These are phyloP conservation scores for Apotomis turbidana DNA, from an alignment of 2,888 invertebrate genomes.

Conservation along the genomic window DNA sequence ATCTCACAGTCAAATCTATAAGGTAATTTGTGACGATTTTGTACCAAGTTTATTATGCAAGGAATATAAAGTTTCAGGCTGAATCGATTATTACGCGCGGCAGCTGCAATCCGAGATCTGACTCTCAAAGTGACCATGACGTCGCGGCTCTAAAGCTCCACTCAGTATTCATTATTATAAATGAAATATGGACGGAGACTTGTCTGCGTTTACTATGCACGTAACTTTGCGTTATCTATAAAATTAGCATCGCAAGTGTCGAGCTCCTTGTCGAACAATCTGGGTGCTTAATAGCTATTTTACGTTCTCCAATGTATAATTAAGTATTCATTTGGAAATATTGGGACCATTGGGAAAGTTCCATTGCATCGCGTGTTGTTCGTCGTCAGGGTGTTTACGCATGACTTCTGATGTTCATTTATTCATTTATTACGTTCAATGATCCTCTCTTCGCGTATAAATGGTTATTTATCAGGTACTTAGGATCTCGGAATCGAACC, in stretches of 20 bases:
- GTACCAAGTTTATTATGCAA: conserved; percentile 81
- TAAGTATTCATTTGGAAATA: conserved; percentile 37
- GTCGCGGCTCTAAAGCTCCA: conserved; percentile 48
- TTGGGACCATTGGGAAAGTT: conserved; percentile 37
- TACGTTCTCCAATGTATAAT: conserved; percentile 27
- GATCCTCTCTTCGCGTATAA: conserved; percentile 36
- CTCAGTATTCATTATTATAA: conserved; percentile 60
- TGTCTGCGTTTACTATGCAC: conserved; percentile 62
- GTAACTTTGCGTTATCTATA: conserved; percentile 72
- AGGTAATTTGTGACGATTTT: conserved; percentile 82
- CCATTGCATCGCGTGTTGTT: conserved; percentile 32
- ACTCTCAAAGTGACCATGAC: conserved; percentile 65
- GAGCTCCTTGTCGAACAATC: conserved; percentile 42
- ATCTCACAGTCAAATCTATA: conserved; percentile 81
- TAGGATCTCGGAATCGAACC: not conserved
- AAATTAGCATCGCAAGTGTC: conserved; percentile 64
- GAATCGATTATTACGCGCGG: conserved; percentile 60
- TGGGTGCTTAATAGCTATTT: conserved; percentile 28
- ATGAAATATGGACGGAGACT: conserved; percentile 58
- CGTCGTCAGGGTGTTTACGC: conserved; percentile 33
- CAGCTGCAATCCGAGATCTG: conserved; percentile 73
- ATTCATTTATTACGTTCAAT: conserved; percentile 37
- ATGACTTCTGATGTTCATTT: conserved; percentile 20
- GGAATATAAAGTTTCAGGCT: conserved; percentile 78
- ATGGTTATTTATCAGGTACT: conserved; percentile 30